phyloP scores from a whole-genome alignment of 2,888 invertebrate genomes.

The Crocallis elinguaria region DNA sequence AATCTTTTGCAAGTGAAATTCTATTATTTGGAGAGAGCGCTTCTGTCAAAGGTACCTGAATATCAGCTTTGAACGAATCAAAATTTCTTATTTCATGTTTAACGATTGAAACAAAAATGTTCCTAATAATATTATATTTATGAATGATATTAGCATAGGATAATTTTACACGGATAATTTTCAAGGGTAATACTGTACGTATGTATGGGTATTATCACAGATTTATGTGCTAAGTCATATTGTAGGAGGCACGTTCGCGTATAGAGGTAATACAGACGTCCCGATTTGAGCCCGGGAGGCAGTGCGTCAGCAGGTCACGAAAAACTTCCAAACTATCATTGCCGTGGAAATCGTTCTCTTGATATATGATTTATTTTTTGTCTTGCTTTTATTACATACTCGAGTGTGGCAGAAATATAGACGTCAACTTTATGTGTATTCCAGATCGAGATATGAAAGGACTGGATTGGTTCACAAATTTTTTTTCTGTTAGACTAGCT shows the following conservation, averaged over 20 bases:
- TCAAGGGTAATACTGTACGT: conserved; percentile 11
- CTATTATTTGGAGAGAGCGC: conserved; percentile 51
- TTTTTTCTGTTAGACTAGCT: too few species aligned
- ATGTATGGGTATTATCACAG: conserved; percentile 19
- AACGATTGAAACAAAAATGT: background rate
- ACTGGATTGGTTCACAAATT: too few species aligned
- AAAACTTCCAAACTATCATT: conserved; percentile 19
- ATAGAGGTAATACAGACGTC: conserved; percentile 39
- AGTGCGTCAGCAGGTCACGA: conserved; percentile 48
- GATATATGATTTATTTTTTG: too few species aligned
- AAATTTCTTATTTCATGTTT: background rate
- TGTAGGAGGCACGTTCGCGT: conserved; percentile 37
- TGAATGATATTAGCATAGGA: conserved; percentile 5
- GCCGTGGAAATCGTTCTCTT: conserved; percentile 2
- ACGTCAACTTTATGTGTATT: too few species aligned
- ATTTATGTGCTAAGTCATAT: conserved; percentile 48
- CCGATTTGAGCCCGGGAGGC: conserved; percentile 41
- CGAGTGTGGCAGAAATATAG: too few species aligned
- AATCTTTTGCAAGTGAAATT: conserved; percentile 50
- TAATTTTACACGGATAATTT: conserved; percentile 21
- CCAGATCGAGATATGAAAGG: too few species aligned
- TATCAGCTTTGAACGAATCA: background rate
- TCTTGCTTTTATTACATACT: too few species aligned
- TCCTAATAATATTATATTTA: conserved; percentile 9
- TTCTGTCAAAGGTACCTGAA: conserved; percentile 17